Conservation (phyloP, 2,888 invertebrate species). For the Leptinotarsa juncta region DNA sequence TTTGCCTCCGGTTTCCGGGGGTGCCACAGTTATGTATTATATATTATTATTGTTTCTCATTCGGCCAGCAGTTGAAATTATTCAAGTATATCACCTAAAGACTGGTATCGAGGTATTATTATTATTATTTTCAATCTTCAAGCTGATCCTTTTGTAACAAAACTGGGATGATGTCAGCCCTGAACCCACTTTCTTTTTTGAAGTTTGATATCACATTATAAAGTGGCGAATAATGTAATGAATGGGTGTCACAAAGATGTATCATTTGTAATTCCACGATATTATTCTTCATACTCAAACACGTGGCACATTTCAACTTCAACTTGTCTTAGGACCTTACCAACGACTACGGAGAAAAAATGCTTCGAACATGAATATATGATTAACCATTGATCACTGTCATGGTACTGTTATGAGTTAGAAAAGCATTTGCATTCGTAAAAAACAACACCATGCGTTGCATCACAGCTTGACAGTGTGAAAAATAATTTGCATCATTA, state of each 20-base stretch:
- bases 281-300: conserved; percentile 34
- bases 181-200: no score
- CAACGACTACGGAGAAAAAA: conserved; percentile 37
- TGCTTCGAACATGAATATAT: conserved; percentile 44
- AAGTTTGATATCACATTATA: background rate
- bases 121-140: no score
- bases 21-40: no score
- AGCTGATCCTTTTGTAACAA: no score
- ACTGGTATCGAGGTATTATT: no score
- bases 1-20: no score
- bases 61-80: no score
- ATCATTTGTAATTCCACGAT: conserved; percentile 18
- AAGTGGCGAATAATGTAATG: background rate
- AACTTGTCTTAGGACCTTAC: conserved; percentile 38
- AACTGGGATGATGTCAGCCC: no score
- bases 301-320: conserved; percentile 44
- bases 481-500: conserved; percentile 27
- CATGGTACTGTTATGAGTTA: conserved; percentile 48
- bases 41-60: no score
- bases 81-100: no score
- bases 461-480: conserved; percentile 35
- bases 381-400: conserved; percentile 54
- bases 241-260: background rate
- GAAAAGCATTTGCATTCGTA: conserved; percentile 47
- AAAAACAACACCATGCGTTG: conserved; percentile 26